Conservation (phyloP, 2,113 vertebrate genomes). For the Pholis gunnellus region DNA sequence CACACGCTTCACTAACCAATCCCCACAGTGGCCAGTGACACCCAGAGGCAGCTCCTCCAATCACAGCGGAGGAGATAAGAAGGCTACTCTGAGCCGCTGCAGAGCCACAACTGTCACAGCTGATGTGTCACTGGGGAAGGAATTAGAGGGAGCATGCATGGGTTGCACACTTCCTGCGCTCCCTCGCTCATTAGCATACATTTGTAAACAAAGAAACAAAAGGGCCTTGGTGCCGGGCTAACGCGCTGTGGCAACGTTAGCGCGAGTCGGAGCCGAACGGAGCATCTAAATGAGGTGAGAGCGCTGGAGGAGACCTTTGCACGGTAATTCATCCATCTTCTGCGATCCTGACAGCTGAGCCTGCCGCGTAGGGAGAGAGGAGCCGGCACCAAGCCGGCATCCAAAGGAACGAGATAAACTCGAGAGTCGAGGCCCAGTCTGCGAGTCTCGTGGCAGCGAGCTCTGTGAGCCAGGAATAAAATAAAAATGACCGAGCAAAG, state of each 20-base stretch:
- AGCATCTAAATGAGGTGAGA: conserved; percentile 70
- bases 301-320: conserved; percentile 65
- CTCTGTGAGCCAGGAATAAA: conserved; percentile 20
- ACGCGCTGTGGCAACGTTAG: conserved; percentile 32
- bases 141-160: conserved; percentile 50
- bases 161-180: conserved; percentile 40
- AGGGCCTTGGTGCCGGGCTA: conserved; percentile 25
- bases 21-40: conserved; percentile 38
- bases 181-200: conserved; percentile 68
- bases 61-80: conserved; percentile 55
- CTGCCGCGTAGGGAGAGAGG: conserved; percentile 47
- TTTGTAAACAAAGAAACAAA: conserved; percentile 68
- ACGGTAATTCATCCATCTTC: conserved; percentile 71
- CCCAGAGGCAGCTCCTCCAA: conserved; percentile 57
- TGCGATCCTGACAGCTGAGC: conserved; percentile 51
- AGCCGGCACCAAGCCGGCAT: conserved; percentile 28
- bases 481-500: conserved; percentile 4
- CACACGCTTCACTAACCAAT: conserved; percentile 32
- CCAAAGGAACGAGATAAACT: conserved; percentile 29
- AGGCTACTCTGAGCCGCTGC: conserved; percentile 23
- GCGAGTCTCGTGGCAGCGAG: conserved; percentile 12
- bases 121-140: conserved; percentile 51
- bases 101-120: conserved; percentile 55
- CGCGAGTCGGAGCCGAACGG: conserved; percentile 48
- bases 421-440: conserved; percentile 15